Evolutionary conservation across 2,797 vertebrate species (phyloP).

Genomic region (Enteromius argenteus): DNA sequence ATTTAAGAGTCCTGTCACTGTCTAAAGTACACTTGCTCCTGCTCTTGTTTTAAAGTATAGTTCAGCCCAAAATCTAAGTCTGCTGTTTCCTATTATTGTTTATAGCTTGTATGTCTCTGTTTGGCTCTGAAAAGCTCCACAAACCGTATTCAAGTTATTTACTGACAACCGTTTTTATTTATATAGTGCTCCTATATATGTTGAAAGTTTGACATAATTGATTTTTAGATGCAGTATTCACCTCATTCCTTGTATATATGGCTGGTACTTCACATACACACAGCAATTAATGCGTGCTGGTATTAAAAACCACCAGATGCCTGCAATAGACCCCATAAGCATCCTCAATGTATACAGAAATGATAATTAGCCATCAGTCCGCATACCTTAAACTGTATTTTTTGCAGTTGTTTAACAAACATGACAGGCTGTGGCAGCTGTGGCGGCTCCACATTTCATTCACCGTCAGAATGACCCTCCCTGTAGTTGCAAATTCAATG

Average conservation of each 20-base stretch:
- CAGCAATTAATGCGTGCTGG: background rate
- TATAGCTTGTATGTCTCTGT: background rate
- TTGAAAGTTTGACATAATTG: background rate
- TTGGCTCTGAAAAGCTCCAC: background rate
- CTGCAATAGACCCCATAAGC: conserved; percentile 23
- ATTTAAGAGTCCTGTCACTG: conserved; percentile 15
- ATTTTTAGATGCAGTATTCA: background rate
- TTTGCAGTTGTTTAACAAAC: conserved; percentile 47
- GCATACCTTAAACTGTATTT: conserved; percentile 49
- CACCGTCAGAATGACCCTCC: background rate
- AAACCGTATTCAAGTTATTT: background rate
- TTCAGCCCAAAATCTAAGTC: background rate
- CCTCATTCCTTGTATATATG: background rate
- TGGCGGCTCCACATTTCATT: conserved; percentile 33
- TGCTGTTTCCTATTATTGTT: background rate
- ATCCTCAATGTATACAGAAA: conserved; percentile 44
- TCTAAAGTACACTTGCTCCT: conserved; percentile 5
- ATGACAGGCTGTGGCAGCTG: conserved; percentile 54
- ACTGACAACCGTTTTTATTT: background rate
- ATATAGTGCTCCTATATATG: background rate
- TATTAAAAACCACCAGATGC: conserved; percentile 40
- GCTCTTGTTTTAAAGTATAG: background rate
- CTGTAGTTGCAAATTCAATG: background rate
- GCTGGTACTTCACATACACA: background rate
- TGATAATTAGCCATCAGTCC: conserved; percentile 53